phyloP scores from a whole-genome alignment of 2,797 vertebrate species.

The Champsocephalus gunnari region DNA sequence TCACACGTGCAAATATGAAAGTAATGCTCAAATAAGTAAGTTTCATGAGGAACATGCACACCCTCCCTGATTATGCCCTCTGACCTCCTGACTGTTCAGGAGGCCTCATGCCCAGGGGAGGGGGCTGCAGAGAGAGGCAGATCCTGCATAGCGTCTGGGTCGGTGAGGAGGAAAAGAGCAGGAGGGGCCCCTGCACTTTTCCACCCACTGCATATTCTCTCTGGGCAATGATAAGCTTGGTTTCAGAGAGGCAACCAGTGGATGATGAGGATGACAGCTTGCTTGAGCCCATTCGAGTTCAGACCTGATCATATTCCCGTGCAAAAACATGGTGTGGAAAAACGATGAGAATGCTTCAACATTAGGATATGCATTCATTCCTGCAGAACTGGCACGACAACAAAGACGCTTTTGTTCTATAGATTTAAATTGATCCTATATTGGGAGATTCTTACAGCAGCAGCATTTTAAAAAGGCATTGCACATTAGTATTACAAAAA shows the following conservation, averaged over 20 bases:
- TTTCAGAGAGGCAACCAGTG: conserved; percentile 17
- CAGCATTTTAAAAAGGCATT: too few species aligned
- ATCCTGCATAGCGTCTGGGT: conserved; percentile 65
- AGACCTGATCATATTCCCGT: conserved; percentile 7
- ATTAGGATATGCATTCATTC: not conserved
- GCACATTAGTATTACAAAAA: too few species aligned
- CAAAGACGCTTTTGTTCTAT: not conserved
- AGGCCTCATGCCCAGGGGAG: conserved; percentile 64
- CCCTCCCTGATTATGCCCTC: conserved; percentile 71
- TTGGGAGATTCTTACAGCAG: too few species aligned
- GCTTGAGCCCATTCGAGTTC: not conserved
- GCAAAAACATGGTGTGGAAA: conserved; percentile 1
- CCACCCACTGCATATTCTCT: conserved; percentile 36
- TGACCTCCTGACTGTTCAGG: conserved; percentile 67
- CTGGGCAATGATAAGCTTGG: conserved; percentile 30
- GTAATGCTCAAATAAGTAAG: conserved; percentile 24
- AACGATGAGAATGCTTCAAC: not conserved
- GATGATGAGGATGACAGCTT: conserved; percentile 25
- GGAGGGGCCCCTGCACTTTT: conserved; percentile 38
- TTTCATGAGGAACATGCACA: conserved; percentile 21
- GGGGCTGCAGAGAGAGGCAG: conserved; percentile 50
- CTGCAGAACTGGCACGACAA: not conserved
- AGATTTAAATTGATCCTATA: too few species aligned
- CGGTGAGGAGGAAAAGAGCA: conserved; percentile 24
- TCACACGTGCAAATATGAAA: conserved; percentile 67